Conservation (phyloP, 2,888 invertebrate species). For the Agapetus fuscipes region DNA sequence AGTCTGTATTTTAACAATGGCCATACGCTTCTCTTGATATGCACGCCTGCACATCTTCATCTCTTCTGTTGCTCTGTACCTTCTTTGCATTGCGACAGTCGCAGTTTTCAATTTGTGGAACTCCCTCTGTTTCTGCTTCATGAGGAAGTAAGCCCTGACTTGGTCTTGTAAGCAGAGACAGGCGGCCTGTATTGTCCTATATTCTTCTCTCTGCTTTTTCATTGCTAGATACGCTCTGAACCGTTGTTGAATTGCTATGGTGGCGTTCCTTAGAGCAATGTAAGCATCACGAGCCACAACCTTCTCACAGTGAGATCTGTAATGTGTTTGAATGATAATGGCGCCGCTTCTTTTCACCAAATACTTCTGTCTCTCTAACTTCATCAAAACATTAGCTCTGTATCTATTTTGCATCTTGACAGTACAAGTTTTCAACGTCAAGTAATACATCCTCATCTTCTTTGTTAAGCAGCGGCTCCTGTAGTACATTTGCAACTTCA, state of each 20-base stretch:
- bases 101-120: slow-evolving; percentile 28
- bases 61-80: slow-evolving; percentile 27
- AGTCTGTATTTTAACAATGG: slow-evolving; percentile 24
- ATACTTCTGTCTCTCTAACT: slow-evolving; percentile 7
- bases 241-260: slow-evolving; percentile 24
- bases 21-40: slow-evolving; percentile 2
- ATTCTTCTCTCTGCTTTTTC: slow-evolving; percentile 23
- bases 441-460: slow-evolving; percentile 7
- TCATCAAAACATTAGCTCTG: slow-evolving; percentile 6
- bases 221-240: slow-evolving; percentile 18
- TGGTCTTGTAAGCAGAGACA: slow-evolving; percentile 25
- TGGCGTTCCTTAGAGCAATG: slow-evolving; percentile 23
- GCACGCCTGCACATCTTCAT: slow-evolving; percentile 9
- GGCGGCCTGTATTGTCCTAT: slow-evolving; percentile 23
- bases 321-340: slow-evolving; percentile 21
- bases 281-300: slow-evolving; percentile 13
- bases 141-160: slow-evolving; percentile 25
- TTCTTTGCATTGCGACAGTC: slow-evolving; percentile 34
- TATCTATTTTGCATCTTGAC: slow-evolving; percentile 3
- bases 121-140: slow-evolving; percentile 22
- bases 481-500: slow-evolving; percentile 6
- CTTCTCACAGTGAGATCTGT: slow-evolving; percentile 22
- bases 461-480: slow-evolving; percentile 6
- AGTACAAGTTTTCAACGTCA: not conserved
- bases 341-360: slow-evolving; percentile 10